A percentile compares a stretch with the other conserved stretches of the same genome.
Conservation (phyloP, 1,140 invertebrate species). For the Hycleus phaleratus region DNA sequence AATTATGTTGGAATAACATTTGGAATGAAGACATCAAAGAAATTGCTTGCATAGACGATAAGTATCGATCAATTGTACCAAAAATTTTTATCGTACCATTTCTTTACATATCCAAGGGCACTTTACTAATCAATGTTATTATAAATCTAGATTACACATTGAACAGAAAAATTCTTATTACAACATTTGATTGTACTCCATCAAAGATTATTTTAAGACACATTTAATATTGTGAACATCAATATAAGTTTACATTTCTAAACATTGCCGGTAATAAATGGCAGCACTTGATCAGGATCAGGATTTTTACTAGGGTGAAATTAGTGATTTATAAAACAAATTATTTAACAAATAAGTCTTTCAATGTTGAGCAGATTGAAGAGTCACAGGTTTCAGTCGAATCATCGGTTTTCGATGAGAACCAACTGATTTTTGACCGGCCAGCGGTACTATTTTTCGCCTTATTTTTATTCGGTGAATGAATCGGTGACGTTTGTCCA, state of each 20-base stretch:
- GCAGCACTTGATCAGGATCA: slow-evolving; percentile 3
- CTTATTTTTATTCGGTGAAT: slow-evolving; percentile 36
- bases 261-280: slow-evolving; percentile 11
- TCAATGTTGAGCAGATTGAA: slow-evolving; percentile 69
- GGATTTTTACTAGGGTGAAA: background rate
- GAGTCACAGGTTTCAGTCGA: slow-evolving; percentile 61
- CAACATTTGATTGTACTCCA: slow-evolving; percentile 27
- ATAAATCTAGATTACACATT: background rate
- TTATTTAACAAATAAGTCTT: slow-evolving; percentile 75
- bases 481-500: slow-evolving; percentile 37
- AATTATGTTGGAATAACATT: too few species aligned
- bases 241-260: slow-evolving; percentile 16
- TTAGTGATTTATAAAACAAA: background rate
- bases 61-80: background rate
- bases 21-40: too few species aligned
- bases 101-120: slow-evolving; percentile 3
- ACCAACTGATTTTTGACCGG: slow-evolving; percentile 43
- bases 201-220: slow-evolving; percentile 25
- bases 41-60: background rate
- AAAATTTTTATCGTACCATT: background rate
- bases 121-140: slow-evolving; percentile 11
- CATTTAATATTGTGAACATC: slow-evolving; percentile 27
- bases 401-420: slow-evolving; percentile 49
- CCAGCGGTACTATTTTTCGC: slow-evolving; percentile 31
- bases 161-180: background rate